phyloP scores from a whole-genome alignment of 30 jellyfish, hydroid and myxozoan genomes.

The Pseudorhiza aurosa region DNA sequence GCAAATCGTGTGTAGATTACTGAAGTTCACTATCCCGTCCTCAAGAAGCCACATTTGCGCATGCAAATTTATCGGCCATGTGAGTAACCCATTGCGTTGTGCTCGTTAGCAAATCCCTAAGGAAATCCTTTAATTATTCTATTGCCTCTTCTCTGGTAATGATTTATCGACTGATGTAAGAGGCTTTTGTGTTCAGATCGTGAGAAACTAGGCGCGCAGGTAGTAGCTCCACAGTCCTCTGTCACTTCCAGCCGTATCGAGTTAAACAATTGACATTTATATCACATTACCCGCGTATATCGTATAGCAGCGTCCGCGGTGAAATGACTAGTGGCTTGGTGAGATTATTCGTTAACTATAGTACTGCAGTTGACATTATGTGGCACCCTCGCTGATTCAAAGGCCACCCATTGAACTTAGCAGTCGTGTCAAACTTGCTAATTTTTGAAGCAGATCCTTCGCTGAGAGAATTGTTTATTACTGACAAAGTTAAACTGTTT shows the following conservation, averaged over 20 bases:
- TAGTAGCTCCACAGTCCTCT: neutral
- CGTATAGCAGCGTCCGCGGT: neutral
- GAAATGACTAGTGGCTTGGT: too few species aligned
- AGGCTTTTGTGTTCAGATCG: neutral
- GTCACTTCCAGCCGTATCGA: neutral
- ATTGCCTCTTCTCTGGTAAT: neutral
- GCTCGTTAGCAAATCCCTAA: neutral
- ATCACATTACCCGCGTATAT: neutral
- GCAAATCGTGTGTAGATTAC: too few species aligned
- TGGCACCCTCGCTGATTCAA: too few species aligned
- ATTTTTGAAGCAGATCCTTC: too few species aligned
- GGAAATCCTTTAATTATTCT: conserved; percentile 4
- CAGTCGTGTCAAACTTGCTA: too few species aligned
- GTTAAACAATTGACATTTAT: neutral
- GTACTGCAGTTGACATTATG: too few species aligned
- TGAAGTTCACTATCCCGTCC: neutral
- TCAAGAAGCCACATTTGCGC: neutral
- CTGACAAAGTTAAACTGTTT: too few species aligned
- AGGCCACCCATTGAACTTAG: too few species aligned
- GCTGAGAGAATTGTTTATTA: too few species aligned
- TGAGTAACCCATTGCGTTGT: neutral
- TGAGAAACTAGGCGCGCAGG: neutral
- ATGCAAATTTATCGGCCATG: neutral
- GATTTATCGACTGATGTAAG: neutral
- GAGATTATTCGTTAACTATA: too few species aligned